Conservation (phyloP, 2,113 vertebrate genomes). For the Hydrochoerus hydrochaeris region DNA sequence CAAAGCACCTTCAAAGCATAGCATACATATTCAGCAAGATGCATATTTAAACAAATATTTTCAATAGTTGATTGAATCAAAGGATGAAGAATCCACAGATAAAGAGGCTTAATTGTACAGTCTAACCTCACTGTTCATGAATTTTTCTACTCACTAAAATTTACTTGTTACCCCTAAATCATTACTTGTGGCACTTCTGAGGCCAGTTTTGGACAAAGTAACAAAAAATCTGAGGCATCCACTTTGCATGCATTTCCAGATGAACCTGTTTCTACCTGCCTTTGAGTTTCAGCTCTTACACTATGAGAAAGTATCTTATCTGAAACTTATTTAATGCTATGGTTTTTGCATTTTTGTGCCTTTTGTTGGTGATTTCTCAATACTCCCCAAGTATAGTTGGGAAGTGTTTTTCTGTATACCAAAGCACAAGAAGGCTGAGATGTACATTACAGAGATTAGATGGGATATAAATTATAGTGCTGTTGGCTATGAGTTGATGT, state of each 20-base stretch:
- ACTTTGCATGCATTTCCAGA: not conserved
- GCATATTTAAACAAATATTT: not conserved
- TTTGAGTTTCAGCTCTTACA: not conserved
- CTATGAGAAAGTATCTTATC: not conserved
- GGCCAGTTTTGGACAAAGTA: not conserved
- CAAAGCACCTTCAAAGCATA: not conserved
- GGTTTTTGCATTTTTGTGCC: not conserved
- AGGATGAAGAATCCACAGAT: not conserved
- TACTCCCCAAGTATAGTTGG: not conserved
- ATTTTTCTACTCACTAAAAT: not conserved
- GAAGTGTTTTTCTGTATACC: not conserved
- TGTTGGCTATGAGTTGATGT: not conserved
- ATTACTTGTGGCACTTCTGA: not conserved
- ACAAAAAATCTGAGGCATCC: not conserved
- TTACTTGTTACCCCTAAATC: not conserved
- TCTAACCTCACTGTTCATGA: not conserved
- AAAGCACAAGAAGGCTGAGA: not conserved
- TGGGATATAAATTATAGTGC: too few species aligned
- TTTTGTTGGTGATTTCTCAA: not conserved
- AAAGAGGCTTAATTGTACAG: not conserved
- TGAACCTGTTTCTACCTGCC: not conserved
- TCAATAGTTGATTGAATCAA: not conserved
- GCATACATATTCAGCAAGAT: not conserved
- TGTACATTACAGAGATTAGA: not conserved
- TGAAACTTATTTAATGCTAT: not conserved